Base-by-base conservation (phyloP, 2,797 vertebrate genomes). In the Protonibea diacanthus region DNA sequence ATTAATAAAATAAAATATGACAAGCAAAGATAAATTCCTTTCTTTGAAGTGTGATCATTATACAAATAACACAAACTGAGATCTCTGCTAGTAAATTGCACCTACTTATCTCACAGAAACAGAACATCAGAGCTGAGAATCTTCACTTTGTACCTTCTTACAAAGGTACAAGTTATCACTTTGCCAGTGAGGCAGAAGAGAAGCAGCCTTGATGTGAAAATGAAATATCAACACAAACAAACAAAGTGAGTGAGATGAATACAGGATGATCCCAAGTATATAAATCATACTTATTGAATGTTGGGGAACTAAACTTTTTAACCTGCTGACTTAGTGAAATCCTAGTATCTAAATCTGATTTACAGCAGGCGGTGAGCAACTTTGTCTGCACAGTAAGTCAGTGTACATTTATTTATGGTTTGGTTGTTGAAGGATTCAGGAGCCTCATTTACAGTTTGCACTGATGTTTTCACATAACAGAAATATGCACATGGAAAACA, bases 31-130 rank as follows among this genome's bases (percentile, higher is more conserved):
- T 29, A 63, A 63, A 48, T 9, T 17, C 23, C 27, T 23, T 45
- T 45, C 23, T 63, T 27, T 63, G 42, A 47, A 63, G 60, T 63
- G 60, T 63, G 25, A 45, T 63, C 40, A 45, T 63, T 63, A 63
- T 11, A 47, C 21, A 63, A 63, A 63, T 48, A 13, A 48, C 23
- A 45, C 7, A 61, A 61, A 61, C 25, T 61, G 10, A 23, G n/a
- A 14, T 45, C 59, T 27, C 21, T 25, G 40, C 44, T 48, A 20
- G 44, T 17, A 63, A 63, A 63, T 63, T 48, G 45, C 61, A 63
- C 48, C 61, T 13, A 17, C 44, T 48, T 48, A 48, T 63, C 44
- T 45, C 9, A 18, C 18, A 40, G 20, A 58, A 58, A 40, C 9
- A 38, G 15, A 33, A 38, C 56, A 33, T 58, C 56, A 58, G 29